Evolutionary conservation across 2,888 invertebrate species (phyloP).

Genomic region (Magallana nippona): DNA sequence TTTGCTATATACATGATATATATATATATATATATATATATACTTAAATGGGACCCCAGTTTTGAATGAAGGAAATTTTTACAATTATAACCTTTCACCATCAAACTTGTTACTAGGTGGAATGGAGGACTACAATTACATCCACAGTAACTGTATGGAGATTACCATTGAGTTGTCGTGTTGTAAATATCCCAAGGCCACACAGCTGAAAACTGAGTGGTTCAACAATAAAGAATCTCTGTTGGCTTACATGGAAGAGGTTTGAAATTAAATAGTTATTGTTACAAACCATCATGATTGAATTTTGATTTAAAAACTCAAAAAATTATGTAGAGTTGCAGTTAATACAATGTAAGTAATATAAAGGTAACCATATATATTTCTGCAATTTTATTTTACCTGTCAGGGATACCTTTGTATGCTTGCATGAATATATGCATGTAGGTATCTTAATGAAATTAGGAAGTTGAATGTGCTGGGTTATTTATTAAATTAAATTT

Average conservation of each 20-base stretch:
- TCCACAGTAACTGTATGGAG: constrained; percentile 77
- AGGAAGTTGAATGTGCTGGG: too few species aligned
- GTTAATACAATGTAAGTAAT: neutral
- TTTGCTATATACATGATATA: too few species aligned
- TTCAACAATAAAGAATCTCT: constrained; percentile 75
- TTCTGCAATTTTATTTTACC: too few species aligned
- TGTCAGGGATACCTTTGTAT: too few species aligned
- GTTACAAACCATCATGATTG: neutral
- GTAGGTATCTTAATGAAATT: too few species aligned
- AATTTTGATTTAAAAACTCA: neutral
- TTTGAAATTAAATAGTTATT: constrained; percentile 47
- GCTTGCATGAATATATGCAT: too few species aligned
- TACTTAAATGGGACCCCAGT: too few species aligned
- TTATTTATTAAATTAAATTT: neutral
- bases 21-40: too few species aligned
- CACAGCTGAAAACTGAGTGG: constrained; percentile 71
- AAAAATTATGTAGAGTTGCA: too few species aligned
- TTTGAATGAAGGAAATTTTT: too few species aligned
- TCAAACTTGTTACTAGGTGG: constrained; percentile 65
- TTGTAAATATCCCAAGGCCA: constrained; percentile 72
- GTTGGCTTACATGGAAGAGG: constrained; percentile 76
- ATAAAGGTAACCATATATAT: too few species aligned
- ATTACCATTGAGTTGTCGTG: constrained; percentile 76
- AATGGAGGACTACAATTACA: constrained; percentile 77
- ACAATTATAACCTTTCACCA: too few species aligned